phyloP scores from a whole-genome alignment of 1,140 invertebrate species.

The Drosophila bocki region DNA sequence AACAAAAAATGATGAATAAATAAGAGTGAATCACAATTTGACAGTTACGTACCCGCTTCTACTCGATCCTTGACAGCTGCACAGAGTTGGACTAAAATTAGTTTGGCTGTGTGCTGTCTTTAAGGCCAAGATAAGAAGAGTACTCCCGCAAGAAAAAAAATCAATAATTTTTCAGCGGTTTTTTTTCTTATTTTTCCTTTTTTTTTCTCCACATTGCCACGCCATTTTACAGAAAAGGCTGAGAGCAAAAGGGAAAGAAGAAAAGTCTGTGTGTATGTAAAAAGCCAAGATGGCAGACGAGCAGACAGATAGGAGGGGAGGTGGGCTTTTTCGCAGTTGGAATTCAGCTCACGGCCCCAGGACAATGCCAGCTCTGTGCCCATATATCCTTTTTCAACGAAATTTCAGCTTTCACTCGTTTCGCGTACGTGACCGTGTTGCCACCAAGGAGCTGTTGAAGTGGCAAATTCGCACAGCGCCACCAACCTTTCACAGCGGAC shows the following conservation, averaged over 20 bases:
- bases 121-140: constrained; percentile 12
- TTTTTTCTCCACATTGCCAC: constrained; percentile 59
- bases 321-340: constrained; percentile 39
- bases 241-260: constrained; percentile 4
- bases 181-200: constrained; percentile 10
- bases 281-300: constrained; percentile 66
- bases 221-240: constrained; percentile 61
- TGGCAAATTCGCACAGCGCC: constrained; percentile 83
- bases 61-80: constrained; percentile 58
- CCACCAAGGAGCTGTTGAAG: constrained; percentile 85
- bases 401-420: constrained; percentile 81
- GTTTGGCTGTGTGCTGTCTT: constrained; percentile 38
- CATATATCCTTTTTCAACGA: constrained; percentile 82
- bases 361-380: constrained; percentile 75
- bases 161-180: constrained; percentile 60
- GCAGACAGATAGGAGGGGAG: constrained; percentile 31
- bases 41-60: constrained; percentile 45
- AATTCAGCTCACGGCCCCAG: constrained; percentile 67
- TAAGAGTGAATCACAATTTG: constrained; percentile 65
- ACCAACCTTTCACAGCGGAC: constrained; percentile 23
- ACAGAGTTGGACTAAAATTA: constrained; percentile 50
- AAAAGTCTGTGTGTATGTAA: constrained; percentile 31
- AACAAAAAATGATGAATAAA: constrained; percentile 74
- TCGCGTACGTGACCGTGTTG: constrained; percentile 74
- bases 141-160: constrained; percentile 36